phyloP scores from a whole-genome alignment of 1,140 invertebrate species.

The Ditylenchus dipsaci region DNA sequence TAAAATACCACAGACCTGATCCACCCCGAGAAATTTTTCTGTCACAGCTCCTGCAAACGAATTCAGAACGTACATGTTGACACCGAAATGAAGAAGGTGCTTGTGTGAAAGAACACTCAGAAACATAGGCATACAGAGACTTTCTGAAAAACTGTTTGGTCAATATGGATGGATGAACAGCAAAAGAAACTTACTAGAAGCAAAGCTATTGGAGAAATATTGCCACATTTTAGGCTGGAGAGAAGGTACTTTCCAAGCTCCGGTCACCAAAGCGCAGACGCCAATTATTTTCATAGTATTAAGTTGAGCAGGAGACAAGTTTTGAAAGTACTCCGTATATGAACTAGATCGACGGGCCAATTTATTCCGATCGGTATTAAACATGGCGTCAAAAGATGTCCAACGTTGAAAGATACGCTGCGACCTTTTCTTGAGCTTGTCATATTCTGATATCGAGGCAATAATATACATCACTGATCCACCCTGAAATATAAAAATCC shows the following conservation, averaged over 20 bases:
- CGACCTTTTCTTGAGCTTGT: neutral
- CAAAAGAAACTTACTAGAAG: constrained; percentile 65
- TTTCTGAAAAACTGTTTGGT: constrained; percentile 61
- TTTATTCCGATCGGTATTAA: constrained; percentile 8
- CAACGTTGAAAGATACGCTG: neutral
- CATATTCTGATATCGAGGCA: neutral
- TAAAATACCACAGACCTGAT: constrained; percentile 59
- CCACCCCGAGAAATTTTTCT: constrained; percentile 72
- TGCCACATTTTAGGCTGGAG: constrained; percentile 73
- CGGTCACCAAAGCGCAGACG: constrained; percentile 74
- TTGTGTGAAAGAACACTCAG: constrained; percentile 88
- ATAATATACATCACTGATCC: neutral
- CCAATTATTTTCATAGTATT: constrained; percentile 74
- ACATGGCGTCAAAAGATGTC: neutral
- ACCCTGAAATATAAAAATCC: constrained; percentile 7
- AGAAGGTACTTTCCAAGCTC: constrained; percentile 73
- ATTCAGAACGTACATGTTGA: constrained; percentile 92
- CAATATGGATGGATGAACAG: constrained; percentile 17
- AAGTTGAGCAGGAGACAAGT: constrained; percentile 70
- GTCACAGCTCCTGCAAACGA: constrained; percentile 69
- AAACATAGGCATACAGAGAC: constrained; percentile 78
- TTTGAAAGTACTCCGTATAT: neutral
- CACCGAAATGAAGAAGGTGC: constrained; percentile 75
- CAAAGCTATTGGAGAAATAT: constrained; percentile 79
- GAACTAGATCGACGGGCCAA: constrained; percentile 61